Evolutionary conservation across 2,113 vertebrate species (phyloP), one percentile per base, ranked within the genome.

Genomic region (Siphamia tubifer): DNA sequence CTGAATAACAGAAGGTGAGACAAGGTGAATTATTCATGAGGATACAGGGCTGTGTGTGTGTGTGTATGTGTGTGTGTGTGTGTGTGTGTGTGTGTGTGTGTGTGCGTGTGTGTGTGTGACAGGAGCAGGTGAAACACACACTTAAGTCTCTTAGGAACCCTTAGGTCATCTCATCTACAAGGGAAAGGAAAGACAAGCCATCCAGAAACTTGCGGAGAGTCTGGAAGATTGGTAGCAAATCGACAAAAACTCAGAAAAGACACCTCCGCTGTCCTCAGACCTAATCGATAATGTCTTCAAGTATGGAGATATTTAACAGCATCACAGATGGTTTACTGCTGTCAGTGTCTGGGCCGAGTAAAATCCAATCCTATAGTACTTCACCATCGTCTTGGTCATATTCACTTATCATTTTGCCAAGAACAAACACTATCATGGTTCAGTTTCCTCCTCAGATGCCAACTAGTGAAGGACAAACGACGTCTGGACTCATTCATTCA

Each of bases 1-100:
- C 76, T 89, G 83, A 88, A 87, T 90, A 89, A 90, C 85, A 84
- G 79, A 83, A 85, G 87, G 85, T 89, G 86, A 86, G 76, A 78
- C 62, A 45, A 62, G 68, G 63, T 88, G 81, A 89, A 90, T 86
- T 73, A 90, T 90, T 86, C 85, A 90, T 83, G 69, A 87, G 52
- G 24, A 55, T 68, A 68, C 52, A 42, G 61, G 39, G 42, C 61
- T 32, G 43, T 23, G 62, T 19, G 60, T 75, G 64, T 48, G 28
- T 44, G 28, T 56, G n/a, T 39, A 35, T 73, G 44, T 34, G 52
- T 27, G 9, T 17, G 65, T 11, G 56, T 55, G 43, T 68, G 70
- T 63, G 61, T 45, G 40, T 44, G 68, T 51, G n/a, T 73, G 44
- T 34, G 52, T 27, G 9, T 17, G 65, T 11, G 56, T 55, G 43